Base-by-base conservation (phyloP, 2,888 invertebrate genomes). In the Cheiracanthium punctorium region DNA sequence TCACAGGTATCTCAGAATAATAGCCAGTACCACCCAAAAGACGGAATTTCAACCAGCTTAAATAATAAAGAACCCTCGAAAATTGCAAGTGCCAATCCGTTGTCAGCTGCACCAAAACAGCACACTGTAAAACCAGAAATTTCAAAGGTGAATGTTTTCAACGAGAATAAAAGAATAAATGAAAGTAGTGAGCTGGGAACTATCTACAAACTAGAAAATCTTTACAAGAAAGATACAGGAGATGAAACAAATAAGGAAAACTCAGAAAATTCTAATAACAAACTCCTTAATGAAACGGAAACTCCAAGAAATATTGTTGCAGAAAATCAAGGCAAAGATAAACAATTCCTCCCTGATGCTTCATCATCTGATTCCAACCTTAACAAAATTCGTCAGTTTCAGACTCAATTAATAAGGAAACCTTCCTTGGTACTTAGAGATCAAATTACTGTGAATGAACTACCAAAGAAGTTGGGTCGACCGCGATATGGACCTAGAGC, bases 401-500 rank as follows among this genome's bases (percentile, higher is more conserved):
- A 73, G 24, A 80, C 70, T 29, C 67, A 20, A 30, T 58, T 85
- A 1, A 71, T 76, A 24, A 33, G 79, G 24, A 79, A 76, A 64
- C 84, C 84, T 1, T 70, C 74, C 0, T n/a, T 85, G n/a, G 65
- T 79, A n/a, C 43, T 85, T 2, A 67, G 43, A 58, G 84, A 85
- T 32, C 69, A 85, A 32, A 79, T 85, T 7, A 79, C 69, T 12
- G 79, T 85, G 5, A 85, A 85, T n/a, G 84, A 85, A 41, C 37
- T 85, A n/a, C 52, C 29, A 1, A 41, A 41, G 4, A 29, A 48
- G 7, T 67, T 77, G 12, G 33, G 67, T 5, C 37, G 74, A 20
- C 73, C 79, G 2, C 32, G 79, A 1, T 85, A 37, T 43, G 84
- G 84, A 7, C 84, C 84, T 20, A 85, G 84, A 69, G 17, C 74